A percentile compares a stretch with the other conserved stretches of the same genome.
phyloP scores from a whole-genome alignment of 2,888 invertebrate species.

The Diarsia mendica region DNA sequence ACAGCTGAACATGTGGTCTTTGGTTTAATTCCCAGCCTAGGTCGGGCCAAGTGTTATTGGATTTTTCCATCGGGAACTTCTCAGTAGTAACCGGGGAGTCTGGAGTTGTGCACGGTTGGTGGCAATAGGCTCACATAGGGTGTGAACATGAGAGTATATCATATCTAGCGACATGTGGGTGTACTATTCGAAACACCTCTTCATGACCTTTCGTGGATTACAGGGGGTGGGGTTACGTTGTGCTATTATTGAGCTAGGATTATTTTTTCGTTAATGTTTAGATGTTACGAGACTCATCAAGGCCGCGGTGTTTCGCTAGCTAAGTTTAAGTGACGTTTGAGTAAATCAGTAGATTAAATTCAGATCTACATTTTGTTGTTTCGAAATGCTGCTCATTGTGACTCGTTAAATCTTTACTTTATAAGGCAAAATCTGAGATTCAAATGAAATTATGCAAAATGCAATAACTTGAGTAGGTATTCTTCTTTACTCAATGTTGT shows the following conservation, averaged over 20 bases:
- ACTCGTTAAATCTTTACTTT: not conserved
- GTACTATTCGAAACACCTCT: not conserved
- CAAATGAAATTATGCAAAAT: constrained; percentile 13
- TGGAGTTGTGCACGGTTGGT: not conserved
- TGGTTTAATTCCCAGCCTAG: rapidly evolving
- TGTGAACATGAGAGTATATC: not conserved
- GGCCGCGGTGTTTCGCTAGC: not conserved
- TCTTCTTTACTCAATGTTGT: constrained; percentile 14
- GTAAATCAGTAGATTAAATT: not conserved
- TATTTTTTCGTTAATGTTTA: not conserved
- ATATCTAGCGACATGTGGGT: not conserved
- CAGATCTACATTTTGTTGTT: not conserved
- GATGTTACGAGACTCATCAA: not conserved
- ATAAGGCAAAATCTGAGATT: not conserved
- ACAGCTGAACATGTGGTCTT: not conserved
- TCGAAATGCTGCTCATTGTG: not conserved
- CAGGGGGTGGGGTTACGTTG: not conserved
- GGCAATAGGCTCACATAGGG: not conserved
- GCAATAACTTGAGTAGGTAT: constrained; percentile 16
- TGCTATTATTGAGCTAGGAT: not conserved
- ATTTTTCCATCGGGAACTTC: not conserved
- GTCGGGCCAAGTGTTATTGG: not conserved
- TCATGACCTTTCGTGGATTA: not conserved
- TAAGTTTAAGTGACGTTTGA: not conserved
- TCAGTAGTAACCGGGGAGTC: not conserved